Conservation (phyloP, 1,140 invertebrate species). For the Druon quercuslanigerum region DNA sequence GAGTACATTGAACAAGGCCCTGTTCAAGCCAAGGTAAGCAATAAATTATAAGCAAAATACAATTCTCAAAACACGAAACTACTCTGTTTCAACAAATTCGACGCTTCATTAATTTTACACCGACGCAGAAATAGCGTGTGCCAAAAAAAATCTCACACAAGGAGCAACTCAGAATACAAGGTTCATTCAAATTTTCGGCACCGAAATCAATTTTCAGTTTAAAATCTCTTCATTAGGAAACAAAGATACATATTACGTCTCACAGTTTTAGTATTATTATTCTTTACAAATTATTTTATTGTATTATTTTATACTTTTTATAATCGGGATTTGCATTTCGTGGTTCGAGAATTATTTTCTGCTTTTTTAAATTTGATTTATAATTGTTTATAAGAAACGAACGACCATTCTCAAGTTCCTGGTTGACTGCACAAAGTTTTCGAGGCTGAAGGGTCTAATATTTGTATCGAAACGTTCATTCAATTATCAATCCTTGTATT, state of each 20-base stretch:
- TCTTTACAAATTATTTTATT: background rate
- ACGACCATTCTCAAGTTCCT: slow-evolving; percentile 9
- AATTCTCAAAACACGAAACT: slow-evolving; percentile 24
- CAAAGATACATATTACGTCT: background rate
- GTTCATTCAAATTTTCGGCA: background rate
- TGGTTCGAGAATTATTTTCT: too few species aligned
- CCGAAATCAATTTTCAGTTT: background rate
- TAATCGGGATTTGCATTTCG: too few species aligned
- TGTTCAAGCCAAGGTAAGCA: slow-evolving; percentile 76
- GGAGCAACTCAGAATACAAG: background rate
- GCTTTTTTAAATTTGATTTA: background rate
- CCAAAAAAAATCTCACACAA: background rate
- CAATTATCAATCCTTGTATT: slow-evolving; percentile 7
- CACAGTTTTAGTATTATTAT: too few species aligned
- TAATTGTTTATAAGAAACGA: background rate
- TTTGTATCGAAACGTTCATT: background rate
- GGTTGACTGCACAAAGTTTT: slow-evolving; percentile 24
- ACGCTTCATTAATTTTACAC: slow-evolving; percentile 18
- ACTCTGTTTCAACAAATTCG: background rate
- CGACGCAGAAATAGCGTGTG: background rate
- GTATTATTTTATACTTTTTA: background rate
- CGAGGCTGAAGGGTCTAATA: slow-evolving; percentile 2
- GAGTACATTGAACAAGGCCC: slow-evolving; percentile 76
- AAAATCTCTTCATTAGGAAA: background rate
- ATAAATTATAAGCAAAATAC: slow-evolving; percentile 17